Conservation (phyloP, 1,140 invertebrate species). For the Brachionus sp. region DNA sequence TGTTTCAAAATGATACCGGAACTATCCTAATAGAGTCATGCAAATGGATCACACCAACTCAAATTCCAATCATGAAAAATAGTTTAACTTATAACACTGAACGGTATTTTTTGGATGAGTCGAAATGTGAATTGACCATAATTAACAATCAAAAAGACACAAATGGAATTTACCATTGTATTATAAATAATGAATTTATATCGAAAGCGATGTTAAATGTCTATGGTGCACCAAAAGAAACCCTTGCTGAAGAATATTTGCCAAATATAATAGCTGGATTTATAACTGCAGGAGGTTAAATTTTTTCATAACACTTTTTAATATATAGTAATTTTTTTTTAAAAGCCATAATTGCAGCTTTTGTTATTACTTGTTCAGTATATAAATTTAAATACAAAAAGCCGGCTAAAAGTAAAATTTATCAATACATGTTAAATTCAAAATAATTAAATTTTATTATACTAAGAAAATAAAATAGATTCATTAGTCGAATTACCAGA, state of each 20-base stretch:
- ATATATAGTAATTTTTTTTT: not conserved
- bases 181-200: not conserved
- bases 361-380: not conserved
- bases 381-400: conserved; percentile 11
- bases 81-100: not conserved
- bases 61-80: not conserved
- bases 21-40: not conserved
- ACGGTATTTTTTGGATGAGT: not conserved
- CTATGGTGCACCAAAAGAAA: conserved; percentile 10
- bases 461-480: not conserved
- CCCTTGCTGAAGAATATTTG: not conserved
- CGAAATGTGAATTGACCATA: conserved; percentile 30
- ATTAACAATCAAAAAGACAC: conserved; percentile 38
- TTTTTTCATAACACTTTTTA: not conserved
- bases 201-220: conserved; percentile 42
- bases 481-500: not conserved
- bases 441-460: not conserved
- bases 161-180: conserved; percentile 29
- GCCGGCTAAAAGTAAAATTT: not conserved
- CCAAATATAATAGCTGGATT: conserved; percentile 39
- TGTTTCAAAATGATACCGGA: conserved; percentile 10
- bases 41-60: conserved; percentile 17
- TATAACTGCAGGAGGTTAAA: conserved; percentile 28
- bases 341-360: not conserved
- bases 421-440: not conserved